Evolutionary conservation across 1,140 invertebrate genomes (phyloP), one percentile per base, ranked within the genome.

Genomic region (Aphidius ervi): DNA sequence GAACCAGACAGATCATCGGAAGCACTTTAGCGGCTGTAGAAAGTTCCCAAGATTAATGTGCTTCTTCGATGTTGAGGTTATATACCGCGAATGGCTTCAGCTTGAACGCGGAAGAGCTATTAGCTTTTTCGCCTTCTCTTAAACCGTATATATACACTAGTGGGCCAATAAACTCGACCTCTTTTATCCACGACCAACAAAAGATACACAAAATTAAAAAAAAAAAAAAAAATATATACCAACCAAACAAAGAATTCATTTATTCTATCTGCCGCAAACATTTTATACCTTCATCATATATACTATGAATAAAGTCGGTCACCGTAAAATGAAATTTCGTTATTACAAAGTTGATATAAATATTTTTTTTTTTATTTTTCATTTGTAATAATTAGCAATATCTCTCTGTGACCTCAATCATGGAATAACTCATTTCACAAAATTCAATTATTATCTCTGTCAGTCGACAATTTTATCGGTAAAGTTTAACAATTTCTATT

Each of bases 71-170:
- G 58, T 56, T 63, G 58, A 47, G 57, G 54, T 53, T 55, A 56
- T 57, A 31, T 31, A 31, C 4, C 52, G 39, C 56, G 49, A 65
- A 58, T 63, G 55, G 61, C 61, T 63, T 65, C 61, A 58, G 52
- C 61, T 65, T 56, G 42, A 65, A 65, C 61, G 64, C 61, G 64
- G 62, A 65, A 65, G 64, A 65, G 64, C 64, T 65, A 65, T 65
- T 65, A 65, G 64, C 64, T 65, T 61, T 31, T 61, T 61, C 55
- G 55, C 45, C 58, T 52, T 23, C 49, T 39, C 53, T 42, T 47
- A 53, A 37, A 58, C 58, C 40, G 40, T 16, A 9, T 5, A 6
- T 41, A 48, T 50, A 58, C 23, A 58, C 39, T 42, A 58, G 49
- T 39, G 56, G 55, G 40, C 56, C 61, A 62, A 62, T 62, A 62